Conservation (phyloP, 2,113 vertebrate species). For the Pimephales promelas region DNA sequence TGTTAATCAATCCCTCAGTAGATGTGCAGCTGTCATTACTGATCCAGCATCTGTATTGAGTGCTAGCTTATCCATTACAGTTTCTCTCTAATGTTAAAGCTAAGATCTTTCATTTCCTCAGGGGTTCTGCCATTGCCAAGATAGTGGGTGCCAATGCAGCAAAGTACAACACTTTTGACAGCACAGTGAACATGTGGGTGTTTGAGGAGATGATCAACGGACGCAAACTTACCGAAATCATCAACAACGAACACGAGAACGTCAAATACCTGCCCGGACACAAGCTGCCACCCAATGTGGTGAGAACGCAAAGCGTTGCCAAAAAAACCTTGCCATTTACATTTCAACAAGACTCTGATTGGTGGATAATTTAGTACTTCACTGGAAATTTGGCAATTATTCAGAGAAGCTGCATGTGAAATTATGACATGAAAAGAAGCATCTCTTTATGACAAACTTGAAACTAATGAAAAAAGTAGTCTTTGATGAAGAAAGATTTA, state of each 20-base stretch:
- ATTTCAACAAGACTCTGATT: not conserved
- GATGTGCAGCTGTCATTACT: not conserved
- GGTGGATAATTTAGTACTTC: not conserved
- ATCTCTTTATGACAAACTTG: not conserved
- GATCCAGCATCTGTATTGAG: not conserved
- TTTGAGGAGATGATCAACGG: slow-evolving; percentile 88
- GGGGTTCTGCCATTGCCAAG: slow-evolving; percentile 97
- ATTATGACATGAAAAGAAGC: not conserved
- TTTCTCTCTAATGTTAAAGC: not conserved
- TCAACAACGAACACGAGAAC: slow-evolving; percentile 93
- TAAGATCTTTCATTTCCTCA: slow-evolving; percentile 60
- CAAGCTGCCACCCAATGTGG: slow-evolving; percentile 94
- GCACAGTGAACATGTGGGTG: slow-evolving; percentile 92
- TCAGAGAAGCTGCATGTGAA: not conserved
- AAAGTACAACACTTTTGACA: slow-evolving; percentile 81
- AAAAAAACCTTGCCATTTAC: not conserved
- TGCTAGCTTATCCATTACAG: not conserved
- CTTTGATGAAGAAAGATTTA: not conserved
- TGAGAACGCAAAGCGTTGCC: slow-evolving; percentile 61
- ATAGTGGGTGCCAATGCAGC: slow-evolving; percentile 88
- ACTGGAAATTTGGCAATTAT: not conserved
- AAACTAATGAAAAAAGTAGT: not conserved
- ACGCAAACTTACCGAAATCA: slow-evolving; percentile 91
- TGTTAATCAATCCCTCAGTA: not conserved
- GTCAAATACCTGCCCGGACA: slow-evolving; percentile 94